Conservation (phyloP, 2,888 invertebrate genomes). For the Chymomyza amoena region DNA sequence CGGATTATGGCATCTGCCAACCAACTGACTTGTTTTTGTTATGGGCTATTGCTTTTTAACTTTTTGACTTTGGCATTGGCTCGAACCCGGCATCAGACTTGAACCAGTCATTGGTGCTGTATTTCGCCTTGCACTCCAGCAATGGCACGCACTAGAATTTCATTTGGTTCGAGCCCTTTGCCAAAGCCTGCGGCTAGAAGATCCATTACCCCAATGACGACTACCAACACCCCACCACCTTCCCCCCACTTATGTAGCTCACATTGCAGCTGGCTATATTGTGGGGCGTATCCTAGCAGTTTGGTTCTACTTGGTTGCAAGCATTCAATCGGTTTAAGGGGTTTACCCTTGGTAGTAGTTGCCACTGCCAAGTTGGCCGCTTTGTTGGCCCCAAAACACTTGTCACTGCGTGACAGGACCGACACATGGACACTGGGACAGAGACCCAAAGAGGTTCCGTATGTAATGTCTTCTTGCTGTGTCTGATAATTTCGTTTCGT, state of each 20-base stretch:
- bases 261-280: not conserved
- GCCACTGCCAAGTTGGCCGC: not conserved
- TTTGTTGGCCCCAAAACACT: slow-evolving; percentile 1
- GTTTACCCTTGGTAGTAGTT: not conserved
- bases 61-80: slow-evolving; percentile 34
- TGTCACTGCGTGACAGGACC: not conserved
- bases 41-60: slow-evolving; percentile 13
- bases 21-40: slow-evolving; percentile 5
- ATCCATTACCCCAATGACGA: not conserved
- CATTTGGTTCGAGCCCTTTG: slow-evolving; percentile 5
- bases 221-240: not conserved
- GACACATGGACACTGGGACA: not conserved
- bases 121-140: not conserved
- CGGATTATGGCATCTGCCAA: not conserved
- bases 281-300: not conserved
- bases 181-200: not conserved
- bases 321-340: not conserved
- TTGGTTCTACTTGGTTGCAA: not conserved
- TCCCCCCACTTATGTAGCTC: not conserved
- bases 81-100: not conserved
- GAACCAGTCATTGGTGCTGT: not conserved
- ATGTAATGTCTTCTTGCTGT: not conserved
- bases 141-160: slow-evolving; percentile 23
- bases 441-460: not conserved
- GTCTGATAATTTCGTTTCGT: slow-evolving; percentile 61